Base-by-base conservation (phyloP, 2,797 vertebrate genomes). In the Chaenodraco wilsoni region DNA sequence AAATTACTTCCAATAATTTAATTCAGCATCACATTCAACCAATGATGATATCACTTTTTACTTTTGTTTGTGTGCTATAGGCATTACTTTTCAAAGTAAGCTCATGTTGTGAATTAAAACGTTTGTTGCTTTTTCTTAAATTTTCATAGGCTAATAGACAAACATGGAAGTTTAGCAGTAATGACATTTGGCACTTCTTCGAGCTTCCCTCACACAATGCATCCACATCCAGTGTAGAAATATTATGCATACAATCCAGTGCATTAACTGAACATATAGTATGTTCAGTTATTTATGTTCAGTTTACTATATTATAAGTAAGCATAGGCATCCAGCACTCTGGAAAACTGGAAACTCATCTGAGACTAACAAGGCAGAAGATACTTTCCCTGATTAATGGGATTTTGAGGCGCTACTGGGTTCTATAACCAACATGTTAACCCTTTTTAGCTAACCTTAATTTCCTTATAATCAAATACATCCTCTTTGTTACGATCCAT, bases 151-250 rank as follows among this genome's bases (percentile, higher is more conserved):
- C 37, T 46, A 69, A 57, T 40, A 63, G 61, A 76, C 16, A 33
- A 72, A 71, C n/a, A 27, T 10, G 62, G 44, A 49, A 48, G 27
- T 74, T 74, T 17, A 68, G 69, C 62, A 75, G 60, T 69, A 61
- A 21, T 57, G 54, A 72, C 41, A 68, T 72, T 80, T 86, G 84
- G 82, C 82, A 76, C 84, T 77, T 78, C 51, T 73, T 71, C 69
- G 27, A 71, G 44, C 45, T 81, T 79, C 66, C 60, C 66, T 65
- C 43, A 65, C 58, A 27, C 57, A 41, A 15, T 49, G 5, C 52
- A 57, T 67, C 51, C 72, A 70, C 56, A 58, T 59, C 59, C 73
- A 76, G 54, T 62, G 49, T 72, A 62, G 48, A 71, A 79, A 44
- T 17, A 60, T 11, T 17, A 45, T 69, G 73, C 69, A 68, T 81